Evolutionary conservation across 2,797 vertebrate genomes (phyloP).

Genomic region (Podargus strigoides): DNA sequence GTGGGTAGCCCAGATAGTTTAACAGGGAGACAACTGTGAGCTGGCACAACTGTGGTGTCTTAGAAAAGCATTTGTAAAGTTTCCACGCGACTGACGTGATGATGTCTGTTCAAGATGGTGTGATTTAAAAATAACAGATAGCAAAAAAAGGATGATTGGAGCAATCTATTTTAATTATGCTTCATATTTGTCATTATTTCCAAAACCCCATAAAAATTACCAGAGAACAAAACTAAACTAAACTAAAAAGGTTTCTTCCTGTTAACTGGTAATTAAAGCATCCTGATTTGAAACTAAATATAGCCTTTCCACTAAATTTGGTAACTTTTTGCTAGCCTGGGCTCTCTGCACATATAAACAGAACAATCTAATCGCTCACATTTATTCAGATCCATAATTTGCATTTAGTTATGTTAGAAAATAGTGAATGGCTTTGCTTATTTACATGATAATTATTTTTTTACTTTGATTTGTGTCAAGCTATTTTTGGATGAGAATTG

Average conservation of each 20-base stretch:
- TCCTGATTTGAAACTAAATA: constrained; percentile 56
- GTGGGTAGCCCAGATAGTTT: background rate
- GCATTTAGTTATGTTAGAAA: constrained; percentile 51
- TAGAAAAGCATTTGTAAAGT: background rate
- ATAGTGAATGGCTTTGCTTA: constrained; percentile 37
- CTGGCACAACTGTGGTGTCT: background rate
- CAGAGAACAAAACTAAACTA: constrained; percentile 24
- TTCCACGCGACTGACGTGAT: background rate
- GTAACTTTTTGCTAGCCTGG: constrained; percentile 38
- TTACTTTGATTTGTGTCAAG: constrained; percentile 27
- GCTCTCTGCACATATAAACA: constrained; percentile 15
- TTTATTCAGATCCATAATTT: constrained; percentile 49
- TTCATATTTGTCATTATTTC: constrained; percentile 39
- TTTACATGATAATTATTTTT: constrained; percentile 44
- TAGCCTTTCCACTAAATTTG: constrained; percentile 34
- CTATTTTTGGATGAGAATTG: constrained; percentile 25
- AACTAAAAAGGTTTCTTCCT: constrained; percentile 46
- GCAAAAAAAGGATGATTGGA: background rate
- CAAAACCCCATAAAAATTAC: background rate
- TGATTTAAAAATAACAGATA: constrained; percentile 27
- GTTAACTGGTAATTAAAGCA: constrained; percentile 34
- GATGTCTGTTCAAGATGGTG: background rate
- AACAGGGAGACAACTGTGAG: background rate
- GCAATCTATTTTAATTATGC: constrained; percentile 31
- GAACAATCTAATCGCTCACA: constrained; percentile 10